Percentiles rank a stretch among this genome's conserved stretches.
phyloP scores from a whole-genome alignment of 2,797 vertebrate species.

The Falco rusticolus region DNA sequence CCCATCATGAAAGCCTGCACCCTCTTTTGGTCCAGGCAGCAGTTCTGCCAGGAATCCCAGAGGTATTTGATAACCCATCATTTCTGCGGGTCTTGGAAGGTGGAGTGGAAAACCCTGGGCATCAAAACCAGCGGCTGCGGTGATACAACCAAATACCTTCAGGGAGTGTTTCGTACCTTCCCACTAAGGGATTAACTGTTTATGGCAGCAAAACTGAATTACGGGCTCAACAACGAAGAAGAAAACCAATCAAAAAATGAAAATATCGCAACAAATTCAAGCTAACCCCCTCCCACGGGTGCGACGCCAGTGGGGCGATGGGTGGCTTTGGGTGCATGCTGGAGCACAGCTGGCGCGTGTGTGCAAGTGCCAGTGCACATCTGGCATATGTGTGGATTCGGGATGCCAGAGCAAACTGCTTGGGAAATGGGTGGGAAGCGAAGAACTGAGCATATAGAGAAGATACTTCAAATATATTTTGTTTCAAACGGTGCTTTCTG shows the following conservation, averaged over 20 bases:
- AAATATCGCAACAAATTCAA: constrained; percentile 31
- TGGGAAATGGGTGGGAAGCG: neutral
- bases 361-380: neutral
- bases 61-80: neutral
- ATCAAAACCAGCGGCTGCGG: neutral
- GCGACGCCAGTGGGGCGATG: neutral
- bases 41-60: neutral
- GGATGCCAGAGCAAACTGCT: neutral
- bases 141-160: neutral
- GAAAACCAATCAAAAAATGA: neutral
- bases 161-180: constrained; percentile 48
- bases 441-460: neutral
- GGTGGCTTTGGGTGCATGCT: neutral
- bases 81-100: neutral
- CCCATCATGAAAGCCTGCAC: neutral
- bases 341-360: neutral
- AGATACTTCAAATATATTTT: neutral
- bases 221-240: constrained; percentile 23
- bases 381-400: neutral
- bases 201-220: constrained; percentile 51
- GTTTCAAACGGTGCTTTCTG: neutral
- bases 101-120: neutral
- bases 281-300: neutral
- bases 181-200: constrained; percentile 5
- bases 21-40: neutral